Base-by-base conservation (phyloP, 2,113 vertebrate genomes). In the Podiceps cristatus region DNA sequence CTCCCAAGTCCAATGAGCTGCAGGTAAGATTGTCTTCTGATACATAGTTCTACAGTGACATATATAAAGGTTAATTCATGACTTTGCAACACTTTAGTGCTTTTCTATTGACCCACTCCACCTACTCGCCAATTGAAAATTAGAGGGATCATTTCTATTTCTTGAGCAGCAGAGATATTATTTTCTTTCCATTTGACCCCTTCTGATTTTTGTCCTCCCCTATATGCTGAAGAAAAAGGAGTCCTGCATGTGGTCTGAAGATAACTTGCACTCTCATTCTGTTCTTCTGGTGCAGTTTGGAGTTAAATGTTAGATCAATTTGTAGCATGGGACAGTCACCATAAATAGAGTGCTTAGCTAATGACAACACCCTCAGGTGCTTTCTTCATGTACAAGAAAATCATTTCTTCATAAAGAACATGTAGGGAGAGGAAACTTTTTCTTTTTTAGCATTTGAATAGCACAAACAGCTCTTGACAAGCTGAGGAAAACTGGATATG, bases 391-490 rank as follows among this genome's bases (percentile, higher is more conserved):
- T 58, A n/a, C 13, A 78, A 59, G 15, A 3, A 59, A 69, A 64
- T 18, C 1, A n/a, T 29, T 11, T 10, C 23, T 62, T 74, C 60
- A 50, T 27, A 69, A 63, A 53, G 31, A 56, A 50, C 31, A 79
- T 0, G 0, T 4, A 33, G 11, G 1, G 22, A 44, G 52, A 62
- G 4, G 18, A 37, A 78, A 49, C 3, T 3, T 42, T 16, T 37
- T 37, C 37, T 50, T 20, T n/a, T 73, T 49, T 62, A 55, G 4
- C 9, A 37, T 62, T 72, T 60, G 7, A 66, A 27, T 49, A 77
- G 9, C 31, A 69, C 16, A 80, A 75, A 80, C 42, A 42, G 5
- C 5, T 74, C 27, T 25, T 37, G 67, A 50, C 23, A 75, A 50
- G 12, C 31, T 69, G 35, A 45, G 31, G 16, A 80, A 93, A 74